Conservation (phyloP, 2,797 vertebrate genomes). For the Pogoniulus pusillus region DNA sequence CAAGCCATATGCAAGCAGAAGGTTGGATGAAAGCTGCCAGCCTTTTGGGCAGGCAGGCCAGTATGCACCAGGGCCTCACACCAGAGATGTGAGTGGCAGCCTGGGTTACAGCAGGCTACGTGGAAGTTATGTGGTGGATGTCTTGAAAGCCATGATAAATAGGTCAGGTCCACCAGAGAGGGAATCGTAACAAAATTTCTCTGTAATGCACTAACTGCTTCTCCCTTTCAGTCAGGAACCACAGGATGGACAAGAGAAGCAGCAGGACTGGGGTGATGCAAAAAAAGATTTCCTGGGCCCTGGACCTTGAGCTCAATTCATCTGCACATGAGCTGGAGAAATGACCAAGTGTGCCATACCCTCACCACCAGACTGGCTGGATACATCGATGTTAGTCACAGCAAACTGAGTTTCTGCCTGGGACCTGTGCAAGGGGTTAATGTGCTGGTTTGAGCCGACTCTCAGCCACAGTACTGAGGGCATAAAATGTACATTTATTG, state of each 20-base stretch:
- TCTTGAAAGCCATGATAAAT: neutral
- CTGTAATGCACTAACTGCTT: neutral
- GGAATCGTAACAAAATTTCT: neutral
- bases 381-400: too few relatives aligned
- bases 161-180: neutral
- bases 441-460: too few relatives aligned
- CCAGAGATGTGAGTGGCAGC: neutral
- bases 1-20: rapidly evolving
- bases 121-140: neutral
- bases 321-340: neutral
- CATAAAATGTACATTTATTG: neutral
- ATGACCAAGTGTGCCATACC: neutral
- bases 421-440: neutral
- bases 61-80: rapidly evolving
- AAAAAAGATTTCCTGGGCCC: neutral
- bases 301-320: neutral
- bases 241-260: neutral
- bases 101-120: neutral
- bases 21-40: neutral
- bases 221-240: neutral
- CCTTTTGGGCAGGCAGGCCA: neutral
- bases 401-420: neutral
- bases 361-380: neutral
- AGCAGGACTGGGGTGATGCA: neutral
- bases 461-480: neutral